Conservation (phyloP, 2,797 vertebrate genomes). For the Smutsia temminckii region DNA sequence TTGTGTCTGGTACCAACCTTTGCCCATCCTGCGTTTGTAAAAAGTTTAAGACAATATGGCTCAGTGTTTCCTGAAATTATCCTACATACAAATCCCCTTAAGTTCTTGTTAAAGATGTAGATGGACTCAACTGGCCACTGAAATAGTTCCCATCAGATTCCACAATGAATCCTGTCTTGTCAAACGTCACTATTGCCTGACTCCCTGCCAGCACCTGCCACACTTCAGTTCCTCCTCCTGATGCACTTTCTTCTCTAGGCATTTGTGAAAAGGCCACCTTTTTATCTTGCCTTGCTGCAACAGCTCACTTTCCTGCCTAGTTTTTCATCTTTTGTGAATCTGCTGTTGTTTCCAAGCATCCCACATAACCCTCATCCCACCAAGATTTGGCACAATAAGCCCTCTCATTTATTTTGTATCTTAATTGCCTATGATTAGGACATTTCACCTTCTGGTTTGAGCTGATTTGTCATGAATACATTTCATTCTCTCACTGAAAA, state of each 20-base stretch:
- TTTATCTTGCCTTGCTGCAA: neutral
- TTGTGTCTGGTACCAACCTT: neutral
- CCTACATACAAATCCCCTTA: neutral
- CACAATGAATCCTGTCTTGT: neutral
- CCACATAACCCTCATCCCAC: neutral
- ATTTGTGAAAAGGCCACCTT: neutral
- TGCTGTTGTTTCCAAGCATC: neutral
- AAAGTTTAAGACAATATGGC: neutral
- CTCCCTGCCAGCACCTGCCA: neutral
- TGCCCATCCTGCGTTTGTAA: neutral
- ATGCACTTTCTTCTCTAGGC: neutral
- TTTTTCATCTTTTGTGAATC: neutral
- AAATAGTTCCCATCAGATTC: neutral
- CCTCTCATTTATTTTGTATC: neutral
- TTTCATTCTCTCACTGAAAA: constrained; percentile 10
- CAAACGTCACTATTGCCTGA: neutral
- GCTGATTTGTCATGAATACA: neutral
- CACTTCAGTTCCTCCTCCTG: neutral
- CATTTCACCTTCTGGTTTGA: neutral
- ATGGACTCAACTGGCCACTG: neutral
- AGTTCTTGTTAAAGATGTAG: neutral
- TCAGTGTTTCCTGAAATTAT: neutral
- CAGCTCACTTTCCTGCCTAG: neutral
- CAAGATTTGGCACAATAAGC: neutral
- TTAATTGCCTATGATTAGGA: neutral